phyloP scores from a whole-genome alignment of 2,113 vertebrate genomes.

The Dipodomys stephensi region DNA sequence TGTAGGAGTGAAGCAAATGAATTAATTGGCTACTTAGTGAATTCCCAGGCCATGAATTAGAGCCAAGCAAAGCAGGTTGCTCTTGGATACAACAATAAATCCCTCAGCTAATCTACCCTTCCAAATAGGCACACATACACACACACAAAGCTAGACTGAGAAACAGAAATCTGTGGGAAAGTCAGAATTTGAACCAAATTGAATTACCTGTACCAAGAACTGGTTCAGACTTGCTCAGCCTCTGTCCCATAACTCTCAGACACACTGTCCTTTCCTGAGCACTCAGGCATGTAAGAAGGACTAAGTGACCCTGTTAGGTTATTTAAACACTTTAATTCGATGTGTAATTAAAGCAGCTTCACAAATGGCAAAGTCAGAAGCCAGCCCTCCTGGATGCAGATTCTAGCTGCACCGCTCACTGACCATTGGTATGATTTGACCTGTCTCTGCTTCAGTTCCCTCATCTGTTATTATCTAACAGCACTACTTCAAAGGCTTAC shows the following conservation, averaged over 20 bases:
- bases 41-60: not conserved
- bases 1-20: slow-evolving; percentile 43
- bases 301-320: slow-evolving; percentile 7
- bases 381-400: not conserved
- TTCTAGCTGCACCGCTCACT: not conserved
- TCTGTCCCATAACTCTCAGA: slow-evolving; percentile 37
- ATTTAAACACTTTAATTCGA: slow-evolving; percentile 50
- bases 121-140: slow-evolving; percentile 44
- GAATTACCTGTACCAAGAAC: slow-evolving; percentile 58
- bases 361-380: not conserved
- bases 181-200: slow-evolving; percentile 73
- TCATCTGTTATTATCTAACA: slow-evolving; percentile 20
- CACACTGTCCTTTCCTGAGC: not conserved
- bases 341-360: not conserved
- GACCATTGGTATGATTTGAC: not conserved
- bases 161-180: slow-evolving; percentile 73
- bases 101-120: slow-evolving; percentile 53
- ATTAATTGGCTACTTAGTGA: slow-evolving; percentile 50
- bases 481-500: not conserved
- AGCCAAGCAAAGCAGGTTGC: slow-evolving; percentile 68
- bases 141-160: slow-evolving; percentile 49
- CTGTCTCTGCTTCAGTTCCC: not conserved
- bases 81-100: slow-evolving; percentile 72
- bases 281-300: slow-evolving; percentile 19
- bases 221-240: slow-evolving; percentile 25